Base-by-base conservation (phyloP, 1,140 invertebrate genomes). In the Uloborus diversus region DNA sequence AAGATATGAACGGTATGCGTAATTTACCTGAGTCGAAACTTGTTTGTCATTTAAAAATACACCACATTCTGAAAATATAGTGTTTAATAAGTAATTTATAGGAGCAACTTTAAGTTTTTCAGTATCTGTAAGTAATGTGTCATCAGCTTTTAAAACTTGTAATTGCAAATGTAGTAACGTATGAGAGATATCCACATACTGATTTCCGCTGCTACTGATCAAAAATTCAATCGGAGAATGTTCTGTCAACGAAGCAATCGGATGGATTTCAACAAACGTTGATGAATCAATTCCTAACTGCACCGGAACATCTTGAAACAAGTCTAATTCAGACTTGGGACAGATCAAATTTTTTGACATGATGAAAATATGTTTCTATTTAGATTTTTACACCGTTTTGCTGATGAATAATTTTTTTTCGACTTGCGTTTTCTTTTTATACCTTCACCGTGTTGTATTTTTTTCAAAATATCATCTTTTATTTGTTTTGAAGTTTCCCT, bases 121-220 rank as follows among this genome's bases (percentile, higher is more conserved):
- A 2, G 57, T 33, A 3, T 23, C 57, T 11, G n/a, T 20, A n/a
- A 51, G 49, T 4, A 5, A n/a, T n/a, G n/a, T n/a, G n/a, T n/a
- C n/a, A n/a, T n/a, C n/a, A n/a, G n/a, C n/a, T n/a, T n/a, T n/a
- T n/a, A n/a, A n/a, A n/a, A n/a, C n/a, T n/a, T n/a, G n/a, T n/a
- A n/a, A n/a, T n/a, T n/a, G n/a, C n/a, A n/a, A n/a, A 4, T 75
- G 27, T 28, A 49, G 42, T 5, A 75, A 47, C 7, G 37, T 51
- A 51, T 62, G 37, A 32, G 70, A 56, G 35, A 75, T 62, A 51
- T 75, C 57, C 20, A 75, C 28, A 75, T 62, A 75, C 33, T 64
- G 37, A 4, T 64, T 30, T 11, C 37, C 25, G 23, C 32, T 62
- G 9, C 57, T 37, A 11, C 59, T 75, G 20, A 62, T 62, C 25